Conservation (phyloP, 2,888 invertebrate species). For the Pardosa pseudoannulata region DNA sequence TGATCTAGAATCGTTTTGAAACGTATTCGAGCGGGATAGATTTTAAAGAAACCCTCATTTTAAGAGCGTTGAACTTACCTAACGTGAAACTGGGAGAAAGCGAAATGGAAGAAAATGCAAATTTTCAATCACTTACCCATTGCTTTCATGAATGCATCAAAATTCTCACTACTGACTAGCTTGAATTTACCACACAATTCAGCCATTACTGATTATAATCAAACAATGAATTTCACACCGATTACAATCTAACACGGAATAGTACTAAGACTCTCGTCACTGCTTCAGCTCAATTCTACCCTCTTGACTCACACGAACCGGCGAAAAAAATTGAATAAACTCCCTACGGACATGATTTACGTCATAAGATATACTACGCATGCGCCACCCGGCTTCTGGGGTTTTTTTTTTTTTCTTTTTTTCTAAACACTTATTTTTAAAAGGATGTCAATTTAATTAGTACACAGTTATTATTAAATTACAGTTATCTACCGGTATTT, state of each 20-base stretch:
- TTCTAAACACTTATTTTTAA: no score
- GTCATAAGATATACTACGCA: not conserved
- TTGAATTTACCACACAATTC: slow-evolving; percentile 68
- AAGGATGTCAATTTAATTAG: no score
- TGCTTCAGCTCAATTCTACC: not conserved
- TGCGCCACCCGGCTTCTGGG: not conserved
- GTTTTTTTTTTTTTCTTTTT: no score
- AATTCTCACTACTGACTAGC: slow-evolving; percentile 73
- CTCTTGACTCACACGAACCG: not conserved
- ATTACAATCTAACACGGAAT: not conserved
- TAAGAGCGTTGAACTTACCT: not conserved
- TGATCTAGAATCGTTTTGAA: no score
- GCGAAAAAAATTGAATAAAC: not conserved
- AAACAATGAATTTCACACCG: not conserved
- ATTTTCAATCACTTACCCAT: slow-evolving; percentile 70
- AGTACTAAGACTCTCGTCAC: not conserved
- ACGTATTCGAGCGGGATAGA: no score
- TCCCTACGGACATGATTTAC: not conserved
- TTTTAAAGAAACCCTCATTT: no score
- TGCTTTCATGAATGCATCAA: slow-evolving; percentile 75
- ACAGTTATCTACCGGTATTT: no score
- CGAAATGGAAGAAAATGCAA: no score
- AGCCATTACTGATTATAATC: slow-evolving; percentile 19
- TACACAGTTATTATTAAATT: no score
- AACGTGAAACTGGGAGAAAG: no score